Evolutionary conservation across 2,888 invertebrate species (phyloP).

Genomic region (Drosophila flavopinicola): DNA sequence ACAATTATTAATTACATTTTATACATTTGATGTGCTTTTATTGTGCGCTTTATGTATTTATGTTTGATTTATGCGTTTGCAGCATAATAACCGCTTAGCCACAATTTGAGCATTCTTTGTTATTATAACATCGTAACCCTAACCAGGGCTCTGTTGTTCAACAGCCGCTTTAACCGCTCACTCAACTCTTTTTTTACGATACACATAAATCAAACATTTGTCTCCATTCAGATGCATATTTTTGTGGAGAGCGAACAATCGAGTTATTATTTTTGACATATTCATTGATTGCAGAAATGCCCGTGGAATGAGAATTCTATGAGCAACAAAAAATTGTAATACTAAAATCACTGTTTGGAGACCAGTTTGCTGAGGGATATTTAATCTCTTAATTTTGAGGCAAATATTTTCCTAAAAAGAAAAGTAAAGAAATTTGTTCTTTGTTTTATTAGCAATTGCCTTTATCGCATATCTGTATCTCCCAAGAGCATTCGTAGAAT

Average conservation of each 20-base stretch:
- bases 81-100: not conserved
- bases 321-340: too few species aligned
- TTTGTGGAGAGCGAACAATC: not conserved
- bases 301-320: not conserved
- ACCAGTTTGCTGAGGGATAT: too few species aligned
- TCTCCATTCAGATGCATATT: not conserved
- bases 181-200: not conserved
- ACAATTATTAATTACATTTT: slow-evolving; percentile 69
- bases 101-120: not conserved
- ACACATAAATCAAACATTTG: slow-evolving; percentile 26
- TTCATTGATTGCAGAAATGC: slow-evolving; percentile 12
- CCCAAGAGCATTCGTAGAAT: too few species aligned
- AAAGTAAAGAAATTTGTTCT: too few species aligned
- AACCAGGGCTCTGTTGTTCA: slow-evolving; percentile 9
- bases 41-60: slow-evolving; percentile 44
- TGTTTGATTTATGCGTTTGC: slow-evolving; percentile 62
- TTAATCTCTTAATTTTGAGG: too few species aligned
- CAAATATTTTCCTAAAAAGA: too few species aligned
- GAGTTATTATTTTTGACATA: not conserved
- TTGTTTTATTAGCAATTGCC: too few species aligned
- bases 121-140: not conserved
- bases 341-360: too few species aligned
- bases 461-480: too few species aligned
- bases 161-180: not conserved
- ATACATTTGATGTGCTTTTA: slow-evolving; percentile 48